phyloP scores from a whole-genome alignment of 1,140 invertebrate species.

The Psilanteris sp. region DNA sequence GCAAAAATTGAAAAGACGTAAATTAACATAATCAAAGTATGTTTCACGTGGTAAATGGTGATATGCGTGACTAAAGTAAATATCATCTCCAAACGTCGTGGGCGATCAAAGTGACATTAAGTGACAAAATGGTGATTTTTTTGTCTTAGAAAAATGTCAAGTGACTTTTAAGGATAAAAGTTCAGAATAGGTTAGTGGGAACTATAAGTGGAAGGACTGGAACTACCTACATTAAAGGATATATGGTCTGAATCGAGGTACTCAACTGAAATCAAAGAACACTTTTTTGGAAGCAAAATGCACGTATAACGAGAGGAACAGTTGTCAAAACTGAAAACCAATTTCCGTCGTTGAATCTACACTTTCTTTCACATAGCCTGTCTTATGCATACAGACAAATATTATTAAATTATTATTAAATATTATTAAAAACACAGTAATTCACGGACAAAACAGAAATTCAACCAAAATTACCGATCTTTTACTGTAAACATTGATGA shows the following conservation, averaged over 20 bases:
- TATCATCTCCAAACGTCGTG: conserved; percentile 18
- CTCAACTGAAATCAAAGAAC: too few relatives aligned
- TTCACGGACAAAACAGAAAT: too few relatives aligned
- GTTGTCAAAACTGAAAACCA: too few relatives aligned
- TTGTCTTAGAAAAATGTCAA: conserved; percentile 16
- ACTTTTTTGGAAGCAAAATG: too few relatives aligned
- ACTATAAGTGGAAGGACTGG: conserved; percentile 11
- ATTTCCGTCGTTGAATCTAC: too few relatives aligned
- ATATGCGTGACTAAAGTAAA: conserved; percentile 26
- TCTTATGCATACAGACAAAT: too few relatives aligned
- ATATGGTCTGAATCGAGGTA: neutral
- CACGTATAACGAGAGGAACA: too few relatives aligned
- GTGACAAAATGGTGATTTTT: conserved; percentile 25
- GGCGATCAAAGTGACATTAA: conserved; percentile 17
- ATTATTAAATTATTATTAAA: too few relatives aligned
- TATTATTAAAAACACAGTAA: too few relatives aligned
- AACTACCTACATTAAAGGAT: conserved; percentile 12
- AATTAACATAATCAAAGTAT: conserved; percentile 12
- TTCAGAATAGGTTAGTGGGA: conserved; percentile 19
- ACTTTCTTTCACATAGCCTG: too few relatives aligned
- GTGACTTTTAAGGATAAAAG: conserved; percentile 14
- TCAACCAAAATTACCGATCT: too few relatives aligned
- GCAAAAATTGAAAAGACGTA: neutral
- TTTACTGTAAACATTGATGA: too few relatives aligned
- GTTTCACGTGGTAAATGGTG: conserved; percentile 2